Evolutionary conservation across 2,113 vertebrate species (phyloP).

Genomic region (Zeus faber): DNA sequence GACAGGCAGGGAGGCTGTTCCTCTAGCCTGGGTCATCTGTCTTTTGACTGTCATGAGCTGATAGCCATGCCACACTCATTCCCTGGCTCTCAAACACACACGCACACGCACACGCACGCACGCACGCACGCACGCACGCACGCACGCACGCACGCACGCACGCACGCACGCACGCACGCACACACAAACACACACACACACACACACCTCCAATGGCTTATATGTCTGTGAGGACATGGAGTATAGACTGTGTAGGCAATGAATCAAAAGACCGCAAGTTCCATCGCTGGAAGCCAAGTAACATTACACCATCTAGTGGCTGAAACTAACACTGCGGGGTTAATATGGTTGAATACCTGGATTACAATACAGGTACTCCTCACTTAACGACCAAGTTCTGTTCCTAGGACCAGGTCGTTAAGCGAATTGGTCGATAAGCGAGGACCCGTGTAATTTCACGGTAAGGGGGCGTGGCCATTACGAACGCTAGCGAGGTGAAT

Average conservation of each 20-base stretch:
- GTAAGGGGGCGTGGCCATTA: no score
- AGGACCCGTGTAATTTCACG: no score
- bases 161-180: background rate
- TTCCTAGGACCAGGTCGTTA: no score
- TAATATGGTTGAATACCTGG: no score
- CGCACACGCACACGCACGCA: conserved; percentile 6
- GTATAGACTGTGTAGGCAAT: conserved; percentile 15
- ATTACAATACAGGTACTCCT: no score
- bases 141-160: background rate
- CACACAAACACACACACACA: no score
- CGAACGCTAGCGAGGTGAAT: no score
- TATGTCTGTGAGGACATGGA: conserved; percentile 11
- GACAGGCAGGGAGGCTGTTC: conserved; percentile 58
- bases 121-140: background rate
- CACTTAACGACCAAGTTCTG: no score
- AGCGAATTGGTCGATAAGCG: no score
- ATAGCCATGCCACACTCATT: conserved; percentile 31
- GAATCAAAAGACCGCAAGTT: conserved; percentile 28
- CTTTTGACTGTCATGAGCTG: conserved; percentile 56
- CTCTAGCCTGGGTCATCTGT: conserved; percentile 60
- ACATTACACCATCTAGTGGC: conserved; percentile 40
- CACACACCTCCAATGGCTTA: conserved; percentile 20
- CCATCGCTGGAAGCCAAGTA: conserved; percentile 16
- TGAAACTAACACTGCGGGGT: conserved; percentile 24
- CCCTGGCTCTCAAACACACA: conserved; percentile 7